Conservation (phyloP, 2,888 invertebrate genomes). For the Meta bourneti region DNA sequence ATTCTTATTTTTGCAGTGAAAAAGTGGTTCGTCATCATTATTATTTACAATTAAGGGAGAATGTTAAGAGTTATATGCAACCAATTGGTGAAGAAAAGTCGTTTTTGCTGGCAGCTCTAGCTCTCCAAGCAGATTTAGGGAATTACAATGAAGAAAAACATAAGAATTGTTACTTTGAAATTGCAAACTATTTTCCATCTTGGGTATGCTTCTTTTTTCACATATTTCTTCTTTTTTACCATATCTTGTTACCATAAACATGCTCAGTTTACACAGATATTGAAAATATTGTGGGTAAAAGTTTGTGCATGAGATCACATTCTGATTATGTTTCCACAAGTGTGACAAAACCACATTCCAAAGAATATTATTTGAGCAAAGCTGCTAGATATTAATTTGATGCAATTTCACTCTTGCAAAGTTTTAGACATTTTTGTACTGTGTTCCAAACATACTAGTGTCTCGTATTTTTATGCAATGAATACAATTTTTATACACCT, state of each 20-base stretch:
- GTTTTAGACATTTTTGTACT: too few relatives aligned
- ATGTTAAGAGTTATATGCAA: conserved; percentile 84
- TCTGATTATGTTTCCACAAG: not conserved
- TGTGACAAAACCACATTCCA: too few relatives aligned
- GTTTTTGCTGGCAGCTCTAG: conserved; percentile 91
- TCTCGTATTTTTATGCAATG: too few relatives aligned
- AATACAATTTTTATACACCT: too few relatives aligned
- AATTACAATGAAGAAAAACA: conserved; percentile 85
- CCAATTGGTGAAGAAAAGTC: conserved; percentile 82
- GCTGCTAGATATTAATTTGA: too few relatives aligned
- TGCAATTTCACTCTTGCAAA: too few relatives aligned
- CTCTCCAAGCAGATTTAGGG: conserved; percentile 95
- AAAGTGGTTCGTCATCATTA: conserved; percentile 95
- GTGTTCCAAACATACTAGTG: too few relatives aligned
- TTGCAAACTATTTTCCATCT: conserved; percentile 91
- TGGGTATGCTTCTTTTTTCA: conserved; percentile 80
- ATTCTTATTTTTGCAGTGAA: conserved; percentile 84
- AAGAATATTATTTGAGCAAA: too few relatives aligned
- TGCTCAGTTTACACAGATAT: not conserved
- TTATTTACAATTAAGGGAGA: conserved; percentile 95
- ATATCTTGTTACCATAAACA: not conserved
- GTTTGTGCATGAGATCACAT: too few relatives aligned
- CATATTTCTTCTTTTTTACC: not conserved
- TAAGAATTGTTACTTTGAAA: conserved; percentile 85
- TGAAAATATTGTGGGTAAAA: too few relatives aligned